Base-by-base conservation (phyloP, 2,888 invertebrate genomes). In the Cryptophagus acutangulus region DNA sequence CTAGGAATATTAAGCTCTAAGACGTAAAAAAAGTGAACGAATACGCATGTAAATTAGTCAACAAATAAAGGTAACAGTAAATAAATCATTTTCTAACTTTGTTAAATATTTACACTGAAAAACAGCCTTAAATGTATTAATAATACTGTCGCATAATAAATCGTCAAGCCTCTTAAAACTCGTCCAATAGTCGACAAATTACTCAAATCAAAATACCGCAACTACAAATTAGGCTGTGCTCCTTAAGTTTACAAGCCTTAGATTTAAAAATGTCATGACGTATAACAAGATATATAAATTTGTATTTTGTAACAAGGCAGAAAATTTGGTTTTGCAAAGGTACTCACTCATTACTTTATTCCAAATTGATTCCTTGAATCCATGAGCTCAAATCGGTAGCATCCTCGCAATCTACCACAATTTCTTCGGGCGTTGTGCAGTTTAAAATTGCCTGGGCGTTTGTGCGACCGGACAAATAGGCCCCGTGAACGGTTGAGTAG, bases 401-500 rank as follows among this genome's bases (percentile, higher is more conserved):
- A 39, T 82, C 82, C 30, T 82, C 78, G 54, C 86, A 84, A 58
- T 84, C 83, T 49, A 88, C 70, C 25, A 82, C 76, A 43, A 81
- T 78, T 61, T 82, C 80, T 49, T 77, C 70, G 5, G 61, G 59
- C 43, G 79, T 76, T 35, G 82, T 81, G 12, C 77, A 70, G 9
- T 75, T 74, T 35, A 87, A 64, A 31, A 90, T 65, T 36, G 79
- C 74, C 65, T 87, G 84, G 28, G 90, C 88, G 24, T 87, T 87
- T 12, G 81, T 79, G 55, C 87, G 78, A 1, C 95, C 94, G 33
- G 88, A 87, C 38, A 94, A 72, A 63, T 88, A 90, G 24, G 95
- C 95, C 33, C 95, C 95, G 66, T 95, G 94, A 20, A 90, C 92
- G 1, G 94, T 95, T 34, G 93, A 94, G 70, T 94, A 95, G 69